Evolutionary conservation across 2,888 invertebrate genomes (phyloP), one percentile per base, ranked within the genome.

Genomic region (Microchrysa polita): DNA sequence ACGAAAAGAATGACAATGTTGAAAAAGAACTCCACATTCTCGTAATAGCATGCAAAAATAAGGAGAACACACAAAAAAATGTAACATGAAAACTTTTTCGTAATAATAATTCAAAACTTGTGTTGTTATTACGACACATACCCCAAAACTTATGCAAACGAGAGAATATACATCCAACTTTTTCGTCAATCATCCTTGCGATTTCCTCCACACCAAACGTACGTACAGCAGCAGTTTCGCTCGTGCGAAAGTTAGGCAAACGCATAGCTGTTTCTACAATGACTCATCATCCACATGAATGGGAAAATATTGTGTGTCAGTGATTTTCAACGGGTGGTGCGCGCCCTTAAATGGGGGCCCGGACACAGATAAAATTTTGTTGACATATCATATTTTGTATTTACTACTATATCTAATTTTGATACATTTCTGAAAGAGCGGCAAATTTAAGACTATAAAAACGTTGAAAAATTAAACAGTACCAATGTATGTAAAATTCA

Each of bases 131-230:
- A 34, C 27, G 27, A 34, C 48, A n/a, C 48, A n/a, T 48, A n/a
- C 48, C 12, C n/a, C 48, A 10, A 34, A 48, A 48, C 48, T 48
- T n/a, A 48, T 48, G 48, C 48, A 12, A 48, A 48, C 48, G 12
- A 48, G 16, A 34, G 27, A 34, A 34, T n/a, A 59, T 23, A n/a
- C n/a, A 59, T 14, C 59, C 20, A 59, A 55, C 14, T 55, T 59
- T 59, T 23, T 59, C 23, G 23, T 14, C 20, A 59, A 59, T 59
- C 59, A 59, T 59, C 59, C 23, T 22, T 23, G n/a, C 59, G 23
- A 59, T 59, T 59, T 23, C 59, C 59, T 23, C 59, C 9, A 23
- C 20, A 59, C 27, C 48, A 48, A n/a, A n/a, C n/a, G n/a, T n/a
- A n/a, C n/a, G n/a, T n/a, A n/a, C n/a, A n/a, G n/a, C n/a, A n/a